These are phyloP conservation scores for Coremacera marginata DNA, from an alignment of 2,888 invertebrate genomes.

Conservation along the genomic window DNA sequence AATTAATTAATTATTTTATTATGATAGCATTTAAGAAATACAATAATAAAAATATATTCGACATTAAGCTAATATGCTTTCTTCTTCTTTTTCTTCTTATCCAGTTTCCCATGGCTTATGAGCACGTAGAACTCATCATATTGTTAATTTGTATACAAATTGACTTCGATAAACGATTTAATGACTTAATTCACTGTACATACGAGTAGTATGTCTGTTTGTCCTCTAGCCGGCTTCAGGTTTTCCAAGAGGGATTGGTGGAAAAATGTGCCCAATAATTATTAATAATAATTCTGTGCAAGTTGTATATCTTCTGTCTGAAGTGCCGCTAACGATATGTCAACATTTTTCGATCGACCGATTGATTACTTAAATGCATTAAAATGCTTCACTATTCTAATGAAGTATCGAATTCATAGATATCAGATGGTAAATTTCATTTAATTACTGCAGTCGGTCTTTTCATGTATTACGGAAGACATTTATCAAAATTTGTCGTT, in stretches of 20 bases:
- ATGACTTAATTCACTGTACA: conserved; percentile 59
- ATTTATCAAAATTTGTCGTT: conserved; percentile 50
- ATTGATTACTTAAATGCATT: background rate
- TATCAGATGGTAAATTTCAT: background rate
- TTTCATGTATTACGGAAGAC: conserved; percentile 48
- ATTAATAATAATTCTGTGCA: conserved; percentile 30
- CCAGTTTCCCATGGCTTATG: conserved; percentile 64
- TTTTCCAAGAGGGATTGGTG: background rate
- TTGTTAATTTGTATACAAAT: conserved; percentile 62
- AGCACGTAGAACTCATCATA: conserved; percentile 60
- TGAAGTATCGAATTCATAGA: background rate
- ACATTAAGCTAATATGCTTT: background rate
- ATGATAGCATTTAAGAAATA: conserved; percentile 21
- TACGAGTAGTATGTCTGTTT: conserved; percentile 6
- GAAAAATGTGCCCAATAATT: conserved; percentile 10
- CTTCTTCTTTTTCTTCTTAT: background rate
- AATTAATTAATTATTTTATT: conserved; percentile 46
- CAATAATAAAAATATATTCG: conserved; percentile 12
- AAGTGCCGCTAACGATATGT: conserved; percentile 9
- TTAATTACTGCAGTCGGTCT: conserved; percentile 6
- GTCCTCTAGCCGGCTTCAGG: background rate
- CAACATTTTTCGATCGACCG: background rate
- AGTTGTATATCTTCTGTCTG: conserved; percentile 12
- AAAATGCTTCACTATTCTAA: background rate
- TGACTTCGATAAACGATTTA: conserved; percentile 63